Conservation (phyloP, 2,113 vertebrate genomes). For the Oryzias javanicus region DNA sequence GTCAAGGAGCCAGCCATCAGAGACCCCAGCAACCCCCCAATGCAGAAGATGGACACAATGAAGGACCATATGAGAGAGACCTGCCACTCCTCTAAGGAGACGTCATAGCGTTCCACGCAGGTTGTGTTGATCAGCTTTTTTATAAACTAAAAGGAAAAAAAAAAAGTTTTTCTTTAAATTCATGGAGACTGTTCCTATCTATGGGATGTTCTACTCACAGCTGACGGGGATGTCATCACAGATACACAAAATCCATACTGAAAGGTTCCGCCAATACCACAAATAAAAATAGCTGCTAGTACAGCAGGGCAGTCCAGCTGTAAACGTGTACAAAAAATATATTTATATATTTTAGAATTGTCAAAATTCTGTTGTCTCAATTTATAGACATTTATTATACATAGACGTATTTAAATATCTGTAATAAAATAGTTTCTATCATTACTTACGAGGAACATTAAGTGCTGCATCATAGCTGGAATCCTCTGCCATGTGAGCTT, state of each 20-base stretch:
- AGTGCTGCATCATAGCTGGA: constrained; percentile 46
- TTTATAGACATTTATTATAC: background rate
- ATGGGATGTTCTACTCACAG: constrained; percentile 67
- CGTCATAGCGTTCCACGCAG: constrained; percentile 60
- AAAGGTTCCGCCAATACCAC: constrained; percentile 81
- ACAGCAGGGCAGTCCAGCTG: constrained; percentile 68
- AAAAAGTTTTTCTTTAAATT: background rate
- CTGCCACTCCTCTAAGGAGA: constrained; percentile 57
- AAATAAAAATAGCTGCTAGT: constrained; percentile 62
- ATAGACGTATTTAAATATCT: too few relatives aligned
- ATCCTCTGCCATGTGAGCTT: constrained; percentile 7
- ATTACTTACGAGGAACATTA: constrained; percentile 55
- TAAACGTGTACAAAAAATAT: constrained; percentile 7
- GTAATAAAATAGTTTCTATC: background rate
- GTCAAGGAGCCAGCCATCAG: constrained; percentile 23
- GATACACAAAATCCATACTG: constrained; percentile 82
- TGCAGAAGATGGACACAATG: constrained; percentile 70
- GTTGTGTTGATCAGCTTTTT: constrained; percentile 73
- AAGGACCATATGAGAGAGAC: constrained; percentile 77
- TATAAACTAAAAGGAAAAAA: constrained; percentile 55
- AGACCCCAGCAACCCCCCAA: constrained; percentile 71
- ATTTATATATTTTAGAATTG: background rate
- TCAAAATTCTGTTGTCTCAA: background rate
- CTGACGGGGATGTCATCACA: constrained; percentile 80
- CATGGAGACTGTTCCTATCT: background rate